Evolutionary conservation across 2,888 invertebrate genomes (phyloP).

Genomic region (Prenolepis imparis): DNA sequence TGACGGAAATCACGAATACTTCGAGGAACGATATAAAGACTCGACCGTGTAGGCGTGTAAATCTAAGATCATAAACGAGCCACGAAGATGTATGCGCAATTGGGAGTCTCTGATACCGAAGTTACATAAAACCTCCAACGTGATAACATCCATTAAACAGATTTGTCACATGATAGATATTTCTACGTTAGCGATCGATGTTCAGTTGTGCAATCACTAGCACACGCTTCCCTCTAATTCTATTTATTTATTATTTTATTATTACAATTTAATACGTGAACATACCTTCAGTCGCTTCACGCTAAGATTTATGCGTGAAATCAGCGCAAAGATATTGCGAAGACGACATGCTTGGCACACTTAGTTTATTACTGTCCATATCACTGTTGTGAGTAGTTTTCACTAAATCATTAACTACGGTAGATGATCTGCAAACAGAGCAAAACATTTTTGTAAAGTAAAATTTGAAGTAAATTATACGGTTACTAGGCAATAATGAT

Average conservation of each 20-base stretch:
- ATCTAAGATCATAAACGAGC: slow-evolving; percentile 70
- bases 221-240: slow-evolving; percentile 90
- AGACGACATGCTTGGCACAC: slow-evolving; percentile 81
- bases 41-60: slow-evolving; percentile 87
- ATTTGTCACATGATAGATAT: slow-evolving; percentile 87
- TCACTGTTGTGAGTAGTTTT: slow-evolving; percentile 67
- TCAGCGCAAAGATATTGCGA: slow-evolving; percentile 78
- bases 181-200: slow-evolving; percentile 88
- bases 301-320: slow-evolving; percentile 78
- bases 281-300: slow-evolving; percentile 58
- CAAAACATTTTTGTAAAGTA: not conserved
- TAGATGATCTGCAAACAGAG: slow-evolving; percentile 80
- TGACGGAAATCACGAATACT: too few relatives aligned
- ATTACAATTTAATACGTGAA: not conserved
- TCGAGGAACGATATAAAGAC: slow-evolving; percentile 88
- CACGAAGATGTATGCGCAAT: slow-evolving; percentile 85
- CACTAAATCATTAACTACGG: slow-evolving; percentile 80
- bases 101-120: slow-evolving; percentile 87
- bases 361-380: slow-evolving; percentile 73
- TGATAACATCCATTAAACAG: slow-evolving; percentile 90
- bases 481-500: too few relatives aligned
- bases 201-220: slow-evolving; percentile 89
- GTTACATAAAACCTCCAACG: slow-evolving; percentile 88
- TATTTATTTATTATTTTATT: too few relatives aligned
- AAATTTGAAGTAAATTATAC: not conserved